Base-by-base conservation (phyloP, 2,797 vertebrate genomes). In the Pangasius larnaudii region DNA sequence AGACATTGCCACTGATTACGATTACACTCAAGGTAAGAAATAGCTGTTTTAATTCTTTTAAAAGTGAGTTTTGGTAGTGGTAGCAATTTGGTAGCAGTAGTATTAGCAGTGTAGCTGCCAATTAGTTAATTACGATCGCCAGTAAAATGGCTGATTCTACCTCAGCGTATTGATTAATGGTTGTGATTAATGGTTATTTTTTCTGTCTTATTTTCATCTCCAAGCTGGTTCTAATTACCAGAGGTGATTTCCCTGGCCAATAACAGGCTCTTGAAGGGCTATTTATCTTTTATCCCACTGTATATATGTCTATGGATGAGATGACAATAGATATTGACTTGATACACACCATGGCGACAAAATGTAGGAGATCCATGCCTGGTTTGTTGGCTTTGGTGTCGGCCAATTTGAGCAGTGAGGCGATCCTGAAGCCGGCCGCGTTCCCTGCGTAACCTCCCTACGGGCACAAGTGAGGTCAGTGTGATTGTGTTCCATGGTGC, bases 331-430 rank as follows among this genome's bases (percentile, higher is more conserved):
- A 84, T 27, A 56, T 84, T 24, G 53, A 74, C 33, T 85, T 14
- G 6, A 65, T 61, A 88, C 91, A 49, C 85, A 97, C 96, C 96
- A 96, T 96, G 46, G 96, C 96, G 19, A 97, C 96, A 89, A 95
- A 97, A 93, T 97, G 96, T 74, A 97, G 93, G 84, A 97, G 93
- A 94, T 97, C 96, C 96, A 97, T 95, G 89, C 96, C 96, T 1
- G 96, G 96, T 88, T 96, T 97, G 93, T 97, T 97, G 93, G 96
- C 96, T 95, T 96, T 97, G 89, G 96, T 96, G 93, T 97, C 96
- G 1, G 96, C 96, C 91, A 97, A 92, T 90, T 96, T 96, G 69
- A 97, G 96, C 84, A 97, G 93, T 1, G 96, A 97, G 79, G 96
- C 94, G 89, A 97, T 97, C 53, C 95, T 93, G 91, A 97, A 97